These are phyloP conservation scores for Morus bassanus DNA, from an alignment of 2,797 vertebrate species.

Conservation along the genomic window DNA sequence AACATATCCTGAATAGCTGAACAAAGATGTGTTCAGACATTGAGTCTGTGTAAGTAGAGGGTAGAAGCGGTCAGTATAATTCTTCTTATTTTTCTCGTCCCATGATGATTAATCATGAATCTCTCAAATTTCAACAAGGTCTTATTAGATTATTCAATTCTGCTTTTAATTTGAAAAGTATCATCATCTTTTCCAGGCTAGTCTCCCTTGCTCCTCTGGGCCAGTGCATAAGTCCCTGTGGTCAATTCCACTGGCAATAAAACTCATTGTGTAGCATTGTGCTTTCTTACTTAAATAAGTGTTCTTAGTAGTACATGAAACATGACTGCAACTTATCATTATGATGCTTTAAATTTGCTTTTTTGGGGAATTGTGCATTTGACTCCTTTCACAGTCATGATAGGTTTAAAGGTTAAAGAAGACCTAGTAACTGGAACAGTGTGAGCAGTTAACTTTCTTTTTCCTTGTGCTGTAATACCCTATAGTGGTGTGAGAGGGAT, in stretches of 20 bases:
- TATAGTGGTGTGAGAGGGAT: background rate
- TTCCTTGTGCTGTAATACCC: background rate
- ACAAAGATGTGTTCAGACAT: background rate
- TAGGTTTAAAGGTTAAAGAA: background rate
- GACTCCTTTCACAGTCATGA: background rate
- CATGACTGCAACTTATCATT: background rate
- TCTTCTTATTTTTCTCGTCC: conserved; percentile 1
- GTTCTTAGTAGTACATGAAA: background rate
- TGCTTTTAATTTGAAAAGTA: conserved; percentile 68
- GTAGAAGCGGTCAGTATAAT: background rate
- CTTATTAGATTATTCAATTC: conserved; percentile 61
- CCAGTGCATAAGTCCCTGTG: conserved; percentile 40
- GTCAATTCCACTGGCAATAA: conserved; percentile 6
- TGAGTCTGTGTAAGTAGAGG: background rate
- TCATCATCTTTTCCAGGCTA: conserved; percentile 57
- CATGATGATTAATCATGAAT: conserved; percentile 53
- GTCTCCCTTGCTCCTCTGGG: conserved; percentile 26
- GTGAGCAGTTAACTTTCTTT: background rate
- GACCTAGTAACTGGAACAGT: background rate
- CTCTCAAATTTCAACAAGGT: conserved; percentile 59
- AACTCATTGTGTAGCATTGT: background rate
- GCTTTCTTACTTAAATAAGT: background rate
- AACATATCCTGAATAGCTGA: background rate
- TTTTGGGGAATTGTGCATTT: background rate
- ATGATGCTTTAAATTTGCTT: background rate